Evolutionary conservation across 2,888 invertebrate genomes (phyloP), one percentile per base, ranked within the genome.

Genomic region (Herminia tarsipennalis): DNA sequence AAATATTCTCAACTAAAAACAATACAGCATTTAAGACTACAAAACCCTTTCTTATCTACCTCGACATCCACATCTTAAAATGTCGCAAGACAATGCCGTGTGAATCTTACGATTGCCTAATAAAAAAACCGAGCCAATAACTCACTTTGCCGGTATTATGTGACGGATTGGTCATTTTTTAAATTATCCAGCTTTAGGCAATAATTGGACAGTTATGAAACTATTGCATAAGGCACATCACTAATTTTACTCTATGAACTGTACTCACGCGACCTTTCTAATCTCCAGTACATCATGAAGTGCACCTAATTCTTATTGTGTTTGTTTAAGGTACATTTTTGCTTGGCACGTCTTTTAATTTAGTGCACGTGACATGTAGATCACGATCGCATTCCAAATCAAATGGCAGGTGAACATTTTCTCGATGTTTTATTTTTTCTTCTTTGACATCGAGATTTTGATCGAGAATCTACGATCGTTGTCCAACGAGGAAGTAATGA

Each of bases 31-130:
- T 79, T 83, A 81, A 81, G 79, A 76, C 62, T 79, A 86, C 85
- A 84, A 83, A 84, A 79, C 84, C 84, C 80, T 85, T 85, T 78
- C 76, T 83, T 87, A 86, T 87, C 86, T 78, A 42, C 50, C 71
- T 62, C 70, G 71, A 76, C 73, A 80, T 85, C 81, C 61, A 81
- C 78, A 84, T 80, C 75, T 55, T 76, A 62, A 68, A 73, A 70
- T 88, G 87, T 88, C 86, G 86, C 85, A 86, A 86, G 73, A 57
- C 49, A 60, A 71, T 81, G 75, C 81, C 87, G 89, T 89, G 89
- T 78, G 89, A 89, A 87, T 76, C 57, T 55, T 59, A 52, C 29
- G 56, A 67, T 88, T 85, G 83, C 80, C 53, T 72, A 75, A 84
- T 71, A 79, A 81, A 79, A 83, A 78, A 78, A 72, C 68, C 35